A percentile compares a stretch with the other conserved stretches of the same genome.
phyloP scores from a whole-genome alignment of 1,140 invertebrate genomes.

The Drusus annulatus region DNA sequence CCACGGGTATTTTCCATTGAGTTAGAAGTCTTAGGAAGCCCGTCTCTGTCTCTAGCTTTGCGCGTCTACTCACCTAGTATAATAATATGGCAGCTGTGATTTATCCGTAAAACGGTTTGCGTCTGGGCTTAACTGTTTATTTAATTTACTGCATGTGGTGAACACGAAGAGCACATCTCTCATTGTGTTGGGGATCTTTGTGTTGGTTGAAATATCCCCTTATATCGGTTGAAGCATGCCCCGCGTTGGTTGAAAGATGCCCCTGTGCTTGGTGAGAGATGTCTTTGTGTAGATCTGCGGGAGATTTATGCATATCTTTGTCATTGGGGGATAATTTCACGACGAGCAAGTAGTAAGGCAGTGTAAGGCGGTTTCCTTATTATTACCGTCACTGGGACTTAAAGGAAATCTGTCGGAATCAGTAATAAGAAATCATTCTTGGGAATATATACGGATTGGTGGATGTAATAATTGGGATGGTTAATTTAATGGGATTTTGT shows the following conservation, averaged over 20 bases:
- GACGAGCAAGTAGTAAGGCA: background rate
- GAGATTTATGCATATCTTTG: conserved; percentile 45
- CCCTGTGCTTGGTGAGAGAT: background rate
- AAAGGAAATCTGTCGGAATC: conserved; percentile 22
- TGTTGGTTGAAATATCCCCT: too few relatives aligned
- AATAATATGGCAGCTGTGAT: conserved; percentile 38
- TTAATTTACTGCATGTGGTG: conserved; percentile 47
- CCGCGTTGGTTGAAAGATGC: background rate
- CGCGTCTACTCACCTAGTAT: background rate
- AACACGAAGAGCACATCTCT: background rate
- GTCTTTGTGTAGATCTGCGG: conserved; percentile 21
- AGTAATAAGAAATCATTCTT: conserved; percentile 16
- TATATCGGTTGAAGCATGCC: too few relatives aligned
- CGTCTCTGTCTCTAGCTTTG: background rate
- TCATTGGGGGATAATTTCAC: background rate
- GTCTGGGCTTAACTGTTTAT: conserved; percentile 49
- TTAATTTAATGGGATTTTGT: background rate
- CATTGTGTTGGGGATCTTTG: too few relatives aligned
- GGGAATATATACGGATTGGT: background rate
- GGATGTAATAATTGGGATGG: background rate
- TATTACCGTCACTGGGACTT: background rate
- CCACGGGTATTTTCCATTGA: conserved; percentile 10
- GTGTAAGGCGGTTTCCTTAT: conserved; percentile 4
- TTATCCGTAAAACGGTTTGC: conserved; percentile 43
- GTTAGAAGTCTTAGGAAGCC: background rate